These are phyloP conservation scores for Pachyrhynchus sulphureomaculatus DNA, from an alignment of 1,140 invertebrate species.

Conservation along the genomic window DNA sequence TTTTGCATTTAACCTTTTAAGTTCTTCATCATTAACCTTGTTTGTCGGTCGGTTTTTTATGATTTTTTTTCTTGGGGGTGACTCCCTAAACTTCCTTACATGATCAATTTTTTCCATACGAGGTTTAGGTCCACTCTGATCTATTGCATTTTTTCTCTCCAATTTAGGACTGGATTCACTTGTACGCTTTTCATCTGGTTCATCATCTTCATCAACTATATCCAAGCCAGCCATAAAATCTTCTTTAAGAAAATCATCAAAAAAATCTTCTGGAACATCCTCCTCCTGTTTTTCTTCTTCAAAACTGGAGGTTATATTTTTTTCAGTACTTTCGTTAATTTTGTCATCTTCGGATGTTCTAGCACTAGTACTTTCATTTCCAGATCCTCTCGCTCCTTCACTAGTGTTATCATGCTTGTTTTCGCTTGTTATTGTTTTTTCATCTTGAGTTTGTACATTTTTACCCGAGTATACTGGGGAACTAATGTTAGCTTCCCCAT, in stretches of 20 bases:
- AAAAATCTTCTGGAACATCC: constrained; percentile 45
- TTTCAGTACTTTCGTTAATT: background rate
- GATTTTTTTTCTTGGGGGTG: background rate
- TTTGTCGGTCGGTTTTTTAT: background rate
- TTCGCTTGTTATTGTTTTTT: too few relatives aligned
- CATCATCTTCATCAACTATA: constrained; percentile 42
- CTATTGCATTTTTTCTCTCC: background rate
- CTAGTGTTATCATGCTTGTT: too few relatives aligned
- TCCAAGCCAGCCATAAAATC: constrained; percentile 47
- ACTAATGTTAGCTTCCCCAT: background rate
- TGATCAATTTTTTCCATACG: constrained; percentile 3
- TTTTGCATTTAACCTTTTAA: background rate
- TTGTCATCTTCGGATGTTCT: too few relatives aligned
- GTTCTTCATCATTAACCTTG: background rate
- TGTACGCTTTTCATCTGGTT: constrained; percentile 6
- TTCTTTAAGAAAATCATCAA: constrained; percentile 47
- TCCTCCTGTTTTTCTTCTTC: constrained; percentile 32
- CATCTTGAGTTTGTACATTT: too few relatives aligned
- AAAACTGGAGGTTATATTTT: background rate
- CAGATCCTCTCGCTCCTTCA: too few relatives aligned
- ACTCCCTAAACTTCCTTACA: constrained; percentile 12
- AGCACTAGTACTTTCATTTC: too few relatives aligned
- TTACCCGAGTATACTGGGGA: too few relatives aligned
- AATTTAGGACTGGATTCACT: background rate
- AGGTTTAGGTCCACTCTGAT: background rate